Evolutionary conservation across 2,797 vertebrate species (phyloP).

Genomic region (Ambastaia sidthimunki): DNA sequence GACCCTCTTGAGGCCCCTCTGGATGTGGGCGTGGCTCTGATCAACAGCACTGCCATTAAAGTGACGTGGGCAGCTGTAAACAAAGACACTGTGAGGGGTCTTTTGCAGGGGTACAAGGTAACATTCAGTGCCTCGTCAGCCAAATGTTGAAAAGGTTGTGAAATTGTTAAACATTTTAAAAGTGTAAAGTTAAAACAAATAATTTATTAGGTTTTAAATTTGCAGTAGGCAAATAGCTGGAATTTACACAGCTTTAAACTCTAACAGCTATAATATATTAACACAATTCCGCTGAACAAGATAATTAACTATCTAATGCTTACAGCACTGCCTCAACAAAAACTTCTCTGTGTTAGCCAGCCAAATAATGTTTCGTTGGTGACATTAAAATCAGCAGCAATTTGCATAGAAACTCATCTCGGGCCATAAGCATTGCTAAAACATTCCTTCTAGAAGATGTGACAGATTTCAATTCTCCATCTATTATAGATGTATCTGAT

Average conservation of each 20-base stretch:
- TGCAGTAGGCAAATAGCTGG: too few relatives aligned
- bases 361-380: too few relatives aligned
- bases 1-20: slow-evolving; percentile 83
- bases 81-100: slow-evolving; percentile 81
- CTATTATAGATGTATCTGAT: slow-evolving; percentile 72
- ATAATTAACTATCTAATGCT: too few relatives aligned
- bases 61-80: slow-evolving; percentile 82
- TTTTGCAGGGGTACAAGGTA: slow-evolving; percentile 88
- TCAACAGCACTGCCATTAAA: slow-evolving; percentile 82
- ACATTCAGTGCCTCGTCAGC: slow-evolving; percentile 31
- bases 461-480: neutral
- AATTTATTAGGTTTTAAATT: too few relatives aligned
- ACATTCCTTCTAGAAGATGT: neutral
- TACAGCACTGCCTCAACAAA: too few relatives aligned
- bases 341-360: too few relatives aligned
- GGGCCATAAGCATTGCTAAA: neutral
- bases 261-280: too few relatives aligned
- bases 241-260: too few relatives aligned
- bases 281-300: too few relatives aligned
- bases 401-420: too few relatives aligned
- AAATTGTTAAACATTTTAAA: neutral
- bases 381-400: too few relatives aligned
- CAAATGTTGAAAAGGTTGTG: neutral
- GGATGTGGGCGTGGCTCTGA: slow-evolving; percentile 71
- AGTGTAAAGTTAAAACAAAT: too few relatives aligned